A percentile compares a stretch with the other conserved stretches of the same genome.
Conservation (phyloP, 2,113 vertebrate species). For the Sprattus sprattus region DNA sequence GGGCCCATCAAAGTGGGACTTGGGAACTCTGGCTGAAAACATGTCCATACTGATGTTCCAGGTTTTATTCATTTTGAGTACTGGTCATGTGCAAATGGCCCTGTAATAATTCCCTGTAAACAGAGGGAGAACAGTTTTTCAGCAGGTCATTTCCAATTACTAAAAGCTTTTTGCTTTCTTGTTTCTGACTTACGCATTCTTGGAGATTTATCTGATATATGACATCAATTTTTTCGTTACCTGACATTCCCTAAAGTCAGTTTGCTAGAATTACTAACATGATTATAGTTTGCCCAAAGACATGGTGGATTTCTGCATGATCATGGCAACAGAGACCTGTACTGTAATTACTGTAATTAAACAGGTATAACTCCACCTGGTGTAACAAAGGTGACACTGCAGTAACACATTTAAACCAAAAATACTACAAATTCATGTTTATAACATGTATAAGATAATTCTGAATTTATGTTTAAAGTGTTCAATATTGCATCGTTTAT, state of each 20-base stretch:
- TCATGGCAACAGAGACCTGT: too few species aligned
- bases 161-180: not conserved
- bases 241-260: not conserved
- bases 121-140: not conserved
- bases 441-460: too few species aligned
- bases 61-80: not conserved
- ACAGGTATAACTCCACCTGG: not conserved
- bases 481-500: too few species aligned
- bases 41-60: constrained; percentile 22
- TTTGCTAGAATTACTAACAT: not conserved
- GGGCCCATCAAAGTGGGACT: constrained; percentile 38
- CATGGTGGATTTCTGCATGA: too few species aligned
- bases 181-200: too few species aligned
- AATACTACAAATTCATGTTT: not conserved
- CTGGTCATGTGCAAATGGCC: not conserved
- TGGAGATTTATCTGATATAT: not conserved
- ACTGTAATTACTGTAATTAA: too few species aligned
- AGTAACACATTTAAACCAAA: not conserved
- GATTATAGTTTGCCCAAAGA: too few species aligned
- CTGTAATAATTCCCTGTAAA: constrained; percentile 18
- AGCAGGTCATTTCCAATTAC: not conserved
- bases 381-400: not conserved
- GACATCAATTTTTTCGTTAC: too few species aligned
- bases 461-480: too few species aligned
- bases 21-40: not conserved